These are phyloP conservation scores for Liasis olivaceus DNA, from an alignment of 2,797 vertebrate genomes.

Conservation along the genomic window DNA sequence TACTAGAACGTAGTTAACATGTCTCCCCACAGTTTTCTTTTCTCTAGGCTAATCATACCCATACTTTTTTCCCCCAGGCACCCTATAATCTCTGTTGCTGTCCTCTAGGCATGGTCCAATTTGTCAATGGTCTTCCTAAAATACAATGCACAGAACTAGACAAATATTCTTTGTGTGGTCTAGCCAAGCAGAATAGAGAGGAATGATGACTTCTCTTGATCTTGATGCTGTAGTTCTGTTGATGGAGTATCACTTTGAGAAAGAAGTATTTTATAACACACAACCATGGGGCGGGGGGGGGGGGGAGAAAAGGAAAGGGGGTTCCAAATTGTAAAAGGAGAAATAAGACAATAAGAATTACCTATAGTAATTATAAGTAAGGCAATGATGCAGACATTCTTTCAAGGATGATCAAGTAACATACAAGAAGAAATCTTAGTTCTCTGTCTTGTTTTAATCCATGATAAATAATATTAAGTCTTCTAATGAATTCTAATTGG, in stretches of 20 bases:
- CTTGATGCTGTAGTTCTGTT: neutral
- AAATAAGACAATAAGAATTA: neutral
- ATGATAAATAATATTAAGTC: neutral
- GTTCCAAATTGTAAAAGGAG: neutral
- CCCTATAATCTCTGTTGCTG: neutral
- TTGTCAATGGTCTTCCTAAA: neutral
- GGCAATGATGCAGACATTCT: neutral
- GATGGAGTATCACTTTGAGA: neutral
- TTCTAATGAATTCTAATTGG: neutral
- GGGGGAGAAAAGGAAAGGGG: neutral
- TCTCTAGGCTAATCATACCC: neutral
- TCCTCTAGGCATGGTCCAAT: neutral
- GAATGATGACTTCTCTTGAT: neutral
- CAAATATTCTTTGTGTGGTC: neutral
- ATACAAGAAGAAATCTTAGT: neutral
- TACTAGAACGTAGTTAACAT: neutral
- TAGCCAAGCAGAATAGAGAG: neutral
- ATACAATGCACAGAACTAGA: neutral
- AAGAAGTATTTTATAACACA: neutral
- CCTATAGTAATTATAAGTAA: neutral
- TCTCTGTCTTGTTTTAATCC: neutral
- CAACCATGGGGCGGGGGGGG: neutral
- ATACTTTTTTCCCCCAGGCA: neutral
- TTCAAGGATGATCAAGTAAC: neutral
- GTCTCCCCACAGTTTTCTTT: neutral